Evolutionary conservation across 2,113 vertebrate genomes (phyloP).

Genomic region (Azemiops feae): DNA sequence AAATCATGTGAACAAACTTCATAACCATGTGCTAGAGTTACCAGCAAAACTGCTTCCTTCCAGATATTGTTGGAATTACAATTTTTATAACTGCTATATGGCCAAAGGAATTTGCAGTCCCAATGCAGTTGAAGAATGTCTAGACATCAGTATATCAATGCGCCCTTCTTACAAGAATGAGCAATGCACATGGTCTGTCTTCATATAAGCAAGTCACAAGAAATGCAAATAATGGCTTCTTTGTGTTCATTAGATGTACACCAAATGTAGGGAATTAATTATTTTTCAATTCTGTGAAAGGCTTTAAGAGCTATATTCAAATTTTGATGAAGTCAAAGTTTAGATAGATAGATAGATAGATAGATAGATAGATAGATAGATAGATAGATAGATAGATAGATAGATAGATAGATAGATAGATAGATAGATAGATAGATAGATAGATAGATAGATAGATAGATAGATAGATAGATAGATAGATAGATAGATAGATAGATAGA

Average conservation of each 20-base stretch:
- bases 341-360: background rate
- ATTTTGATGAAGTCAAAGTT: background rate
- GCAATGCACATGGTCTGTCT: background rate
- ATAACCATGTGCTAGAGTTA: background rate
- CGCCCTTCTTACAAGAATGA: background rate
- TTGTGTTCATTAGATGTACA: background rate
- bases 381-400: too few species aligned
- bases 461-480: background rate
- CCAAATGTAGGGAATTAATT: background rate
- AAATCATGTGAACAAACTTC: background rate
- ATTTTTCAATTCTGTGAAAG: background rate
- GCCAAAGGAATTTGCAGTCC: background rate
- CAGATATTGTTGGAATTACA: background rate
- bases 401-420: background rate
- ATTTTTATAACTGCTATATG: background rate
- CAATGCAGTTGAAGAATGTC: background rate
- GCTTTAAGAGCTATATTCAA: background rate
- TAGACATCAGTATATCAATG: background rate
- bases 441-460: background rate
- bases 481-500: background rate
- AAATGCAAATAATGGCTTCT: background rate
- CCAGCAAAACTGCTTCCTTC: background rate
- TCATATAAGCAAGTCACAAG: background rate
- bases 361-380: too few species aligned
- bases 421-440: background rate